Evolutionary conservation across 2,888 invertebrate species (phyloP).

Genomic region (Drosophila cyrtoloma): DNA sequence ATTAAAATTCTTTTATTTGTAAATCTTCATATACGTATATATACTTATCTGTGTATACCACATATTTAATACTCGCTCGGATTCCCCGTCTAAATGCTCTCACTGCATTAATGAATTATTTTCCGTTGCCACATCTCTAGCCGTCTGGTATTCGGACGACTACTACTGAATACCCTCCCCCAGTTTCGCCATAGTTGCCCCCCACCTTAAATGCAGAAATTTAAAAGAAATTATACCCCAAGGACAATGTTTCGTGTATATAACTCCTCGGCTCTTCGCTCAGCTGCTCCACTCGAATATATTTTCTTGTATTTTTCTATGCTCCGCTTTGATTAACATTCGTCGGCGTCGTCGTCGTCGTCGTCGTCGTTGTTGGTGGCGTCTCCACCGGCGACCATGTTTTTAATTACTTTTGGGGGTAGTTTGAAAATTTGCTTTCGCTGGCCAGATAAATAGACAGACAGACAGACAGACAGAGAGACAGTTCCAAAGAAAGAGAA

Average conservation of each 20-base stretch:
- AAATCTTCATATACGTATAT: background rate
- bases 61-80: background rate
- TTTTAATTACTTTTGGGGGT: constrained; percentile 81
- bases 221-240: constrained; percentile 81
- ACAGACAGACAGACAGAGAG: constrained; percentile 8
- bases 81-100: background rate
- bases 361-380: constrained; percentile 23
- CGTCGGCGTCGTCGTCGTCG: constrained; percentile 28
- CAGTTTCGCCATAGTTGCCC: constrained; percentile 6
- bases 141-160: constrained; percentile 22
- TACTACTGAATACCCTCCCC: background rate
- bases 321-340: constrained; percentile 79
- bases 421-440: constrained; percentile 62
- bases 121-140: constrained; percentile 13
- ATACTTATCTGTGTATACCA: background rate
- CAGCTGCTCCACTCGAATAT: constrained; percentile 22
- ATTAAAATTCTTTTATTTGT: background rate
- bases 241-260: constrained; percentile 61
- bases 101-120: constrained; percentile 24
- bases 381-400: constrained; percentile 65
- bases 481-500: constrained; percentile 49
- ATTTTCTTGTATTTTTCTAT: constrained; percentile 66
- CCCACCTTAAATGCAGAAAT: constrained; percentile 58
- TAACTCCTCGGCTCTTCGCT: constrained; percentile 6
- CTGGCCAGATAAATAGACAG: constrained; percentile 16